Base-by-base conservation (phyloP, 37 sponge, comb jelly and placozoan species). In the Spongilla lacustris region DNA sequence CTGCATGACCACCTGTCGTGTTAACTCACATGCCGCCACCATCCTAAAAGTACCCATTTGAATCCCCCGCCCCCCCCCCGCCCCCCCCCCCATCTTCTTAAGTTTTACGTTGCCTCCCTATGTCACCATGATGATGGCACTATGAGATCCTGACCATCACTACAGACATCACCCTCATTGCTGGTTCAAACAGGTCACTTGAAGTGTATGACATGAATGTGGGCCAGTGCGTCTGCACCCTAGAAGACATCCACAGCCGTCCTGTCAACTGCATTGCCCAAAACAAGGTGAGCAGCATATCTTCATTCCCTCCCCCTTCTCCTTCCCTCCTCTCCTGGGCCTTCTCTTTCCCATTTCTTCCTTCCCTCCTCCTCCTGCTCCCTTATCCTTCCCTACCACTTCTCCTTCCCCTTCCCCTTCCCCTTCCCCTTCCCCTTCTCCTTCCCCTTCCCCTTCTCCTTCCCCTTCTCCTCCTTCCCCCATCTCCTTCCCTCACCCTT, bases 151-250 rank as follows among this genome's bases (percentile, higher is more conserved):
- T 23, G 0, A 3, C 14, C 24, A 27, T 34, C 38, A 19, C 22
- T 48, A 10, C 71, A 96, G 96, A 96, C 58, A 83, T 98, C 28
- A 92, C 94, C 13, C 71, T 98, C 36, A 69, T 85, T 31, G 94
- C 85, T 48, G 90, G 94, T 11, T 96, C 96, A 22, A 86, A 96
- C 82, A 93, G 83, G 78, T 58, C 80, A 12, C 35, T 98, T 3
- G 88, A 91, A 19, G 83, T 98, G 6, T 88, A 77, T 80, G 98
- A 98, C 77, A 89, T 98, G 94, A 98, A 98, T 68, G 81, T 69
- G 0, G 89, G 80, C 0, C 67, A 80, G 67, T 66, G 85, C 29
- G 89, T 86, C 2, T 46, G 83, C 26, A 73, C 75, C 24, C 48
- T 89, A 21, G 6, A 81, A n/a, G 95, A 96, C 27, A 78, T 81